A percentile compares a stretch with the other conserved stretches of the same genome.
Evolutionary conservation across 2,797 vertebrate species (phyloP).

Genomic region (Ibycter americanus): DNA sequence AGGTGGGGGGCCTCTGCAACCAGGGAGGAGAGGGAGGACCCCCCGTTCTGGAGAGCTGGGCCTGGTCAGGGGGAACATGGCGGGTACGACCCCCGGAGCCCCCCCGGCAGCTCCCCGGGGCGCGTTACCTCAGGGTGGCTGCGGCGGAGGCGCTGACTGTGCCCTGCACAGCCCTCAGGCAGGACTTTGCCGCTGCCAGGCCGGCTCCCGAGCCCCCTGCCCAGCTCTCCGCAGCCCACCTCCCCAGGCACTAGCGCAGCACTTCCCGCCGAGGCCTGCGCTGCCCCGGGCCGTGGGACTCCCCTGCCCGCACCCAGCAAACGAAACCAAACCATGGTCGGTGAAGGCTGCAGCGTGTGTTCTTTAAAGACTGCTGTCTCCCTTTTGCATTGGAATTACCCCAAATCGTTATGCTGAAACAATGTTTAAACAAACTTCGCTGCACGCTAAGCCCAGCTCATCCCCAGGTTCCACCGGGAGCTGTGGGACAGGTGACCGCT

Average conservation of each 20-base stretch:
- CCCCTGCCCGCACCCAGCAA: not conserved
- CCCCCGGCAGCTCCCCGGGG: fast-evolving
- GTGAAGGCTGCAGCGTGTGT: not conserved
- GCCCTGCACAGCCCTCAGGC: fast-evolving
- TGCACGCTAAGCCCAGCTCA: not conserved
- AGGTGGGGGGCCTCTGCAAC: too few species aligned
- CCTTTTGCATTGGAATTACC: not conserved
- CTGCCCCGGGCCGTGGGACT: not conserved
- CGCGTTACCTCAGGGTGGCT: not conserved
- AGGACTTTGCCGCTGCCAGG: fast-evolving
- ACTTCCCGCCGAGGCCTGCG: too few species aligned
- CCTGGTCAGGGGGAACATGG: too few species aligned
- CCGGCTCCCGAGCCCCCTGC: not conserved
- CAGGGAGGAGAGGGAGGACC: too few species aligned
- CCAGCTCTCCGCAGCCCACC: fast-evolving
- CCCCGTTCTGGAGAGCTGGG: fast-evolving
- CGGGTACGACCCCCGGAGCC: fast-evolving
- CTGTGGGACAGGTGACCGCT: fast-evolving
- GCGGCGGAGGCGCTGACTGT: fast-evolving
- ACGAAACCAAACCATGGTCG: not conserved
- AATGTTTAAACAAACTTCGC: not conserved
- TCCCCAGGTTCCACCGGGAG: not conserved
- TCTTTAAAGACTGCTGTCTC: not conserved
- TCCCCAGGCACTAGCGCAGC: not conserved
- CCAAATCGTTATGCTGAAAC: not conserved